A percentile compares a stretch with the other conserved stretches of the same genome.
Evolutionary conservation across 2,888 invertebrate genomes (phyloP).

Genomic region (Vannuccia rotundouncinata): DNA sequence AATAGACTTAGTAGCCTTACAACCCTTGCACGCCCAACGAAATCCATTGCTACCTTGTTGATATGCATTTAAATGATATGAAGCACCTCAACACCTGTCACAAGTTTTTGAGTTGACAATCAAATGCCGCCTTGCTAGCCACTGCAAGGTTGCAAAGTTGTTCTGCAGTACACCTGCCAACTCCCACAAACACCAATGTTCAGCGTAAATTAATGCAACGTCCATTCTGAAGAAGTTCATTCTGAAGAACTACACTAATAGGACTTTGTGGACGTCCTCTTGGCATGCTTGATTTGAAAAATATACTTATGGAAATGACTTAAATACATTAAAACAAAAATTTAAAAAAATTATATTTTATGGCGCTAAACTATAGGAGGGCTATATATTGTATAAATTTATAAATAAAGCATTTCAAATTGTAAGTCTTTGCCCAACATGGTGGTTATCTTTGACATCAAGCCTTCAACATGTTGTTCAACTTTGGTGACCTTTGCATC

Average conservation of each 20-base stretch:
- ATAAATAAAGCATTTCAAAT: too few species aligned
- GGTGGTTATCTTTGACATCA: slow-evolving; percentile 6
- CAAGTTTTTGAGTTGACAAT: neutral
- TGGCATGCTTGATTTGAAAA: neutral
- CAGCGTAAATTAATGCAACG: neutral
- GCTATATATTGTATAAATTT: too few species aligned
- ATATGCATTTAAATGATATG: too few species aligned
- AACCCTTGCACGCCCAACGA: too few species aligned
- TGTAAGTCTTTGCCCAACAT: neutral
- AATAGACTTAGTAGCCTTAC: too few species aligned
- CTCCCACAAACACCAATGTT: neutral
- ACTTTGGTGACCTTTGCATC: neutral
- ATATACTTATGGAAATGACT: neutral
- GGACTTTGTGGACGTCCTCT: neutral
- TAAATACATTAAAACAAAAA: neutral
- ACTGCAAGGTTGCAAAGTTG: neutral
- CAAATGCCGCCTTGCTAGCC: neutral
- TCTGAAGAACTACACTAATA: neutral
- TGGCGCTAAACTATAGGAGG: neutral
- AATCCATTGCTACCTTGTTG: too few species aligned
- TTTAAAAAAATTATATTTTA: neutral
- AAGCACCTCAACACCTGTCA: too few species aligned
- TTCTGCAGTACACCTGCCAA: neutral
- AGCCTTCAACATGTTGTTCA: neutral
- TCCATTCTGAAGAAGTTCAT: neutral